Evolutionary conservation across 2,113 vertebrate genomes (phyloP).

Genomic region (Piprites chloris): DNA sequence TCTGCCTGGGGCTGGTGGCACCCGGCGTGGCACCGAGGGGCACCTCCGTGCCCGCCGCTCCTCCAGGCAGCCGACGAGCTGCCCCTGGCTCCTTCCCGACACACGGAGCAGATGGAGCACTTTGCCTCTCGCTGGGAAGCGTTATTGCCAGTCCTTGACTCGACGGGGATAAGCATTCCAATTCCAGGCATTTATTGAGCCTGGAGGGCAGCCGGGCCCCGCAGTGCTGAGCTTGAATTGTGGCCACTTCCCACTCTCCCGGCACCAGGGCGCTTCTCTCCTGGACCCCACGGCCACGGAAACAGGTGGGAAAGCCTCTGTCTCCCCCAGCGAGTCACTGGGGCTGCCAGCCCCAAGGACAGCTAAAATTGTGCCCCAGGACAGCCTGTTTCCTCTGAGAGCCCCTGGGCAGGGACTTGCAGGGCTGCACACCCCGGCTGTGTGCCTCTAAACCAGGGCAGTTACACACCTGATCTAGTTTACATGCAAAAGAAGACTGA

Average conservation of each 20-base stretch:
- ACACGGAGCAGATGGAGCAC: neutral
- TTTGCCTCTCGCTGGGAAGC: neutral
- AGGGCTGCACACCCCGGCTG: rapidly evolving
- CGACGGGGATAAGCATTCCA: neutral
- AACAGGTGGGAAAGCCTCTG: neutral
- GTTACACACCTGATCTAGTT: neutral
- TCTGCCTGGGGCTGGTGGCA: neutral
- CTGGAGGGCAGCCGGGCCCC: neutral
- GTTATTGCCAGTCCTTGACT: neutral
- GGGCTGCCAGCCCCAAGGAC: rapidly evolving
- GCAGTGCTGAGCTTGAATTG: rapidly evolving
- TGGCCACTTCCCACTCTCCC: neutral
- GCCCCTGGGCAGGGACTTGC: too few species aligned
- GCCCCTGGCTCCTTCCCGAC: rapidly evolving
- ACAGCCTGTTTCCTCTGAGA: rapidly evolving
- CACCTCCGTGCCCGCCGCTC: rapidly evolving
- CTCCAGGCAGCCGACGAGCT: neutral
- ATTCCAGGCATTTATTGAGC: neutral
- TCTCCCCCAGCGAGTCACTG: rapidly evolving
- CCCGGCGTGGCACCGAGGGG: rapidly evolving
- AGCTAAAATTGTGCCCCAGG: rapidly evolving
- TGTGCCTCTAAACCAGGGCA: neutral
- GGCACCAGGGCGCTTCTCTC: rapidly evolving
- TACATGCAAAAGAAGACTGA: neutral
- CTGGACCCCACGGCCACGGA: rapidly evolving